These are phyloP conservation scores for Calyptommatus sinebrachiatus DNA, from an alignment of 2,113 vertebrate species.

Conservation along the genomic window DNA sequence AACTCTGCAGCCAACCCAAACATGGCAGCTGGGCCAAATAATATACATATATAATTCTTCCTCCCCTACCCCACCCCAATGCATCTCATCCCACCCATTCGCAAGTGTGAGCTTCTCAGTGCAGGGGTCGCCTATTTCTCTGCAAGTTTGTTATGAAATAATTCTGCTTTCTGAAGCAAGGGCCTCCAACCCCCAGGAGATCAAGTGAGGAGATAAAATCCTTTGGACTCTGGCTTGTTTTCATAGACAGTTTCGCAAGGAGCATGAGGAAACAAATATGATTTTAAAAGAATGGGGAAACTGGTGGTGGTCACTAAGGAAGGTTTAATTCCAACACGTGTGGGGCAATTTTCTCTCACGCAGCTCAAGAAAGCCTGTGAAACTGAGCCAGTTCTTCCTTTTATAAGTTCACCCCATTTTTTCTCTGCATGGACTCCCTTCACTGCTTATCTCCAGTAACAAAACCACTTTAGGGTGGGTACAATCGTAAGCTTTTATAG, in stretches of 20 bases:
- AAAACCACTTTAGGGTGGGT: not conserved
- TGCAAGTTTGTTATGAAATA: conserved; percentile 10
- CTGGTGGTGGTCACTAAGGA: rapidly evolving
- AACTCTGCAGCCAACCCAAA: conserved; percentile 54
- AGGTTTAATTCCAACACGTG: not conserved
- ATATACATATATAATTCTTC: conserved; percentile 29
- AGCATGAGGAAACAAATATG: not conserved
- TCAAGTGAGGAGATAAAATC: not conserved
- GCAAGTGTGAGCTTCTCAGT: conserved; percentile 11
- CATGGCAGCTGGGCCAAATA: conserved; percentile 36
- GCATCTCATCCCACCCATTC: not conserved
- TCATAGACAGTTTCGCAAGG: not conserved
- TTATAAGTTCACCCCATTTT: not conserved
- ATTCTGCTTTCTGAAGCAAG: conserved; percentile 22
- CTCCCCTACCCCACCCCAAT: too few species aligned
- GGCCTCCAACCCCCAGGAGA: not conserved
- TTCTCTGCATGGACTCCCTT: not conserved
- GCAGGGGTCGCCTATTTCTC: not conserved
- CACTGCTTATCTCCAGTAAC: not conserved
- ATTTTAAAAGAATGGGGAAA: rapidly evolving
- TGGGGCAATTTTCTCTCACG: not conserved
- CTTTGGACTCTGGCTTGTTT: not conserved
- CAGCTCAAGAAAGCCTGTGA: not conserved
- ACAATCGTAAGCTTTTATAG: too few species aligned
- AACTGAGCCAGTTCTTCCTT: not conserved